A percentile compares a stretch with the other conserved stretches of the same genome.
Conservation (phyloP, 2,113 vertebrate species). For the Lycocorax pyrrhopterus region DNA sequence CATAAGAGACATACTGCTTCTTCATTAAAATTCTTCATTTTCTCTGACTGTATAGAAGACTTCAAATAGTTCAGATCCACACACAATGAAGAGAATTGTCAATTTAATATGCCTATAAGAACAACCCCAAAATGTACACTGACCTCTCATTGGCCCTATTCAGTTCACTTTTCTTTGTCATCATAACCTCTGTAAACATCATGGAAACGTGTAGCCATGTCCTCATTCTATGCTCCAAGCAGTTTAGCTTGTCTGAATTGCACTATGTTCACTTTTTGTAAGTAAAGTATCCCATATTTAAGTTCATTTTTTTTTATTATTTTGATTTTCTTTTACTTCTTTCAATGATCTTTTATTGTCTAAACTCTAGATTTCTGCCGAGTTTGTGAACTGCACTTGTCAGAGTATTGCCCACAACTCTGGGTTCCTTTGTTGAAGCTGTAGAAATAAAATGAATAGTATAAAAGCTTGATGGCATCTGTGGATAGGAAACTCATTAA, state of each 20-base stretch:
- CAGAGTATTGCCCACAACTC: conserved; percentile 83
- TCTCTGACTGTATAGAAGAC: neutral
- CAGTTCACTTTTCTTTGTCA: conserved; percentile 1
- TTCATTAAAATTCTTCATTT: neutral
- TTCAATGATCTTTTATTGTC: conserved; percentile 74
- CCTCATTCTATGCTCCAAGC: neutral
- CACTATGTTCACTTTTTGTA: conserved; percentile 71
- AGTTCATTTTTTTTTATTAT: conserved; percentile 69
- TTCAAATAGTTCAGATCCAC: neutral
- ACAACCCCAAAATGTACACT: neutral
- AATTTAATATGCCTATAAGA: neutral
- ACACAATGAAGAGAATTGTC: neutral
- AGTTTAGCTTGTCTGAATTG: conserved; percentile 46
- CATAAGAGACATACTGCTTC: neutral
- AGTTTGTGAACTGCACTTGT: conserved; percentile 79
- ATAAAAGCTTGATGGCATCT: conserved; percentile 85
- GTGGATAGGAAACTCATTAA: conserved; percentile 88
- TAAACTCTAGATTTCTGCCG: conserved; percentile 77
- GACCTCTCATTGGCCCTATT: neutral
- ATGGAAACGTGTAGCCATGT: neutral
- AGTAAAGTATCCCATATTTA: conserved; percentile 75
- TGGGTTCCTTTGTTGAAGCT: conserved; percentile 81
- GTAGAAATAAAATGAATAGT: conserved; percentile 85
- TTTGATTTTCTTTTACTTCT: conserved; percentile 72
- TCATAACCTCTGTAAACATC: neutral